Conservation (phyloP, 2,888 invertebrate genomes). For the Julus scandinavius region DNA sequence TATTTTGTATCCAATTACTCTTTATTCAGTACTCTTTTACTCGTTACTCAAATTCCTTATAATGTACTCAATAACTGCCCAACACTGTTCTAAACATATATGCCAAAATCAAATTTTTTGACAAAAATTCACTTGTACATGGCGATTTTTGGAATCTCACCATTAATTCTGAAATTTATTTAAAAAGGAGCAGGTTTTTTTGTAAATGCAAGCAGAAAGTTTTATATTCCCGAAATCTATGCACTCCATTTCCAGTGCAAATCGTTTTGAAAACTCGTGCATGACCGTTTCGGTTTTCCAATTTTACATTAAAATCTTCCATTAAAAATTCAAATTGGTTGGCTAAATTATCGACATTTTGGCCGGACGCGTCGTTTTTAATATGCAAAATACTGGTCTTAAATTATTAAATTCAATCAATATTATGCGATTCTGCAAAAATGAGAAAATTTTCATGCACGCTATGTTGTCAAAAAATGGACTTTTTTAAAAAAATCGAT, state of each 20-base stretch:
- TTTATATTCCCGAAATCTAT: not conserved
- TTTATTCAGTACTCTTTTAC: no score
- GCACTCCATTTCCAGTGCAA: not conserved
- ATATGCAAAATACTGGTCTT: not conserved
- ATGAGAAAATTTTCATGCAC: not conserved
- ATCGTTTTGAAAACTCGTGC: not conserved
- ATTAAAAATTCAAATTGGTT: not conserved
- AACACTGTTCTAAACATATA: no score
- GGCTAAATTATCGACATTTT: not conserved
- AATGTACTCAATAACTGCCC: no score
- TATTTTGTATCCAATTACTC: no score
- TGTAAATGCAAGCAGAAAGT: no score
- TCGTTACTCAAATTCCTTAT: no score
- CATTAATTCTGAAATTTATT: no score
- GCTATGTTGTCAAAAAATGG: not conserved
- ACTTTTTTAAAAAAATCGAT: not conserved
- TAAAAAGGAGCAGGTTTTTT: no score
- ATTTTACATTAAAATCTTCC: not conserved
- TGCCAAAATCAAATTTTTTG: no score
- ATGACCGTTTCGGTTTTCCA: constrained; percentile 16
- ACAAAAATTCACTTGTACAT: no score
- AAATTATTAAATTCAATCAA: not conserved
- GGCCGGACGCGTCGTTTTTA: not conserved
- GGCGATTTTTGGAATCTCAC: no score
- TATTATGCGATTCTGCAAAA: not conserved